Percentiles rank a stretch among this genome's conserved stretches.
These are phyloP conservation scores for Oncorhynchus nerka DNA, from an alignment of 2,113 vertebrate genomes.

Conservation along the genomic window DNA sequence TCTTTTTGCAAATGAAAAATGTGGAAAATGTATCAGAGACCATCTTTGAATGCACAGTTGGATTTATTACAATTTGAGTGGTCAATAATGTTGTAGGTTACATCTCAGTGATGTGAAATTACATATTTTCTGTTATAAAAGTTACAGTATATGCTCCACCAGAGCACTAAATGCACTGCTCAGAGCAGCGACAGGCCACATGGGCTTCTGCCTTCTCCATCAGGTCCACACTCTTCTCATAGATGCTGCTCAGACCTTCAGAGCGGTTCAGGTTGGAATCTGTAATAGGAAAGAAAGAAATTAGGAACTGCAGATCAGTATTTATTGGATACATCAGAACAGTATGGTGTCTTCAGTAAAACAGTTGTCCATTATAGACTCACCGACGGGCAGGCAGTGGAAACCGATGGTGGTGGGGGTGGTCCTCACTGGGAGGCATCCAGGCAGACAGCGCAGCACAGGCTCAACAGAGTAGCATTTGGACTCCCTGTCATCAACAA, in stretches of 20 bases:
- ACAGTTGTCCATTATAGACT: constrained; percentile 31
- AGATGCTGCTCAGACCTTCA: constrained; percentile 27
- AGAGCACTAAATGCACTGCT: constrained; percentile 57
- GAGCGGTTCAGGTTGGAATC: constrained; percentile 36
- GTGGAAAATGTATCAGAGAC: neutral
- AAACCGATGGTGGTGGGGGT: constrained; percentile 63
- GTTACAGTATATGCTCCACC: neutral
- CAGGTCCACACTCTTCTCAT: constrained; percentile 60
- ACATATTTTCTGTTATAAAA: constrained; percentile 4
- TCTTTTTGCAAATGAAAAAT: neutral
- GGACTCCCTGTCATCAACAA: constrained; percentile 52
- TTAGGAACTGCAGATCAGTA: neutral
- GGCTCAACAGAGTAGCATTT: constrained; percentile 75
- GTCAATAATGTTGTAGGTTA: neutral
- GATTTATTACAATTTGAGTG: constrained; percentile 43
- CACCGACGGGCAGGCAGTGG: constrained; percentile 71
- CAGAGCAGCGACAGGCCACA: constrained; percentile 65
- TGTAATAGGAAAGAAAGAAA: constrained; percentile 29
- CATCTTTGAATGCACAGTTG: neutral
- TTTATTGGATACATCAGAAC: neutral
- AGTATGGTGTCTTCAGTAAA: neutral
- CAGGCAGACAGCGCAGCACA: constrained; percentile 69
- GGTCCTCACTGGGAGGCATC: constrained; percentile 61
- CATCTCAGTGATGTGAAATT: neutral
- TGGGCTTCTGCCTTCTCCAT: constrained; percentile 60